Base-by-base conservation (phyloP, 2,888 invertebrate species). In the Macropis europaea region DNA sequence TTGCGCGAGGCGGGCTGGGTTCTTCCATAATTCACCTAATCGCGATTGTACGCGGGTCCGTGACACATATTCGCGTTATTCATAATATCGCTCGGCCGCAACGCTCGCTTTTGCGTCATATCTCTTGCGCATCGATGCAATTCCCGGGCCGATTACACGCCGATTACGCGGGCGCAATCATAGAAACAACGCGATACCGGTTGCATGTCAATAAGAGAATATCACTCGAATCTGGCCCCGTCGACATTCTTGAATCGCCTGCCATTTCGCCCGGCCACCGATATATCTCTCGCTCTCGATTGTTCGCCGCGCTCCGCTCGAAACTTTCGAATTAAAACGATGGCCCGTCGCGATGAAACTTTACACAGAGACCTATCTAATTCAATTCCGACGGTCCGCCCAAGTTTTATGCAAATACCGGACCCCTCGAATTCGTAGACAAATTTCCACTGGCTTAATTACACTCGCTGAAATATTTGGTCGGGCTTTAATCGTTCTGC, bases 21-120 rank as follows among this genome's bases (percentile, higher is more conserved):
- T 63, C 53, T 77, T 52, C 61, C 57, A 45, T 47, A 47, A 52
- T 56, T 72, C 61, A 28, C 61, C 45, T 56, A 72, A 63, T 64
- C 57, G 61, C 48, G 66, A 71, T 77, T 66, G 57, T 30, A 30
- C n/a, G 19, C 34, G 40, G 47, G 34, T 47, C 19, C 67, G 68
- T 60, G 75, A 75, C 78, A 73, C 60, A 70, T 76, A 76, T 70
- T 67, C 43, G 53, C 62, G 30, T 77, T 78, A 57, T 53, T 69
- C 76, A n/a, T 48, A 69, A 69, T 66, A 57, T 60, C 53, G 54
- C 47, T 36, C 11, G 30, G 45, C 19, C 30, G 43, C 48, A 52
- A 26, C 24, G 19, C 26, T n/a, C 19, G 15, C 47, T 13, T 34
- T 43, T 13, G 45, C 30, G 56, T 57, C 15, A 42, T 34, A 50